Evolutionary conservation across 23 tunicate genomes (phyloP).

Genomic region (Halocynthia roretzi): DNA sequence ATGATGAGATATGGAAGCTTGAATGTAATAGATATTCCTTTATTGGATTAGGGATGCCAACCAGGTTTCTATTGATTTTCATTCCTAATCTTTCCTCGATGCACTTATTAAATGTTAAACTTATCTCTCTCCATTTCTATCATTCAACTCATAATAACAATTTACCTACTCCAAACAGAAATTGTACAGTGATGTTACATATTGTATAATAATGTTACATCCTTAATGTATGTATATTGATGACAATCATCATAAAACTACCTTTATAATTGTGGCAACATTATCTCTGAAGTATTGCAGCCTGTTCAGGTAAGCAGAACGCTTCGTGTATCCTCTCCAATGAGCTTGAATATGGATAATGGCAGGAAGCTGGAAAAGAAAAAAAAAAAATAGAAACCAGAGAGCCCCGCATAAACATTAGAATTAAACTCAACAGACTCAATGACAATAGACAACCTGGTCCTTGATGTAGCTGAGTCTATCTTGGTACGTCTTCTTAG

Average conservation of each 20-base stretch:
- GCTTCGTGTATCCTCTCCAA: constrained; percentile 77
- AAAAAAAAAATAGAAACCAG: not conserved
- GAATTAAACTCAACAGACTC: not conserved
- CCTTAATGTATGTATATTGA: too few relatives aligned
- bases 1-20: too few relatives aligned
- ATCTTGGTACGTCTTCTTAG: constrained; percentile 53
- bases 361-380: constrained; percentile 70
- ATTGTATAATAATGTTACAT: too few relatives aligned
- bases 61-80: too few relatives aligned
- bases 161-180: too few relatives aligned
- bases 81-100: too few relatives aligned
- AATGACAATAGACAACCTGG: constrained; percentile 43
- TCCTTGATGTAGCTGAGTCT: constrained; percentile 57
- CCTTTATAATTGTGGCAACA: constrained; percentile 54
- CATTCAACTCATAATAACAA: too few relatives aligned
- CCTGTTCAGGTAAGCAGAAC: constrained; percentile 56
- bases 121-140: too few relatives aligned
- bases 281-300: constrained; percentile 65
- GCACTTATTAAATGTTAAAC: too few relatives aligned
- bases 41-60: too few relatives aligned
- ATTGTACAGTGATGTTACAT: too few relatives aligned
- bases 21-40: too few relatives aligned
- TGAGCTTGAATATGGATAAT: constrained; percentile 64
- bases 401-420: not conserved
- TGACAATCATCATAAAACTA: constrained; percentile 12